Evolutionary conservation across 2,113 vertebrate species (phyloP).

Genomic region (Paedocypris sp.): DNA sequence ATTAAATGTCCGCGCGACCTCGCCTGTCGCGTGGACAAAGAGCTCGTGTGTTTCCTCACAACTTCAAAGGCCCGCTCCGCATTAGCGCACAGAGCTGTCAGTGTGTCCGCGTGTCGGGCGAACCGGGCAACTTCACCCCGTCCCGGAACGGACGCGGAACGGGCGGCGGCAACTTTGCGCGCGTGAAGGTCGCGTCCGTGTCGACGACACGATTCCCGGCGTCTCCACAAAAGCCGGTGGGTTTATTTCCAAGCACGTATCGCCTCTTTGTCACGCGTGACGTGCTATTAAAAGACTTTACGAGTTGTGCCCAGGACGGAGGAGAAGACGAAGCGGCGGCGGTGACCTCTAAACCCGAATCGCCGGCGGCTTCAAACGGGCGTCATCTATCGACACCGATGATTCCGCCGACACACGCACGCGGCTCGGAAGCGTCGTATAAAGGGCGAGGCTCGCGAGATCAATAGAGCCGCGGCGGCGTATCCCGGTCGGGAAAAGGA

Average conservation of each 20-base stretch:
- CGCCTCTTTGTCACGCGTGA: not conserved
- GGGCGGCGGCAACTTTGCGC: not conserved
- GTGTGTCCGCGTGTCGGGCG: not conserved
- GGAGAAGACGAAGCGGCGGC: constrained; percentile 1
- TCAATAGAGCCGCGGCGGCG: constrained; percentile 13
- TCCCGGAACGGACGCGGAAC: not conserved
- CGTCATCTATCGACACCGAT: too few species aligned
- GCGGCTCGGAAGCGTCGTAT: constrained; percentile 21
- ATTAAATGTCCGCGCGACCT: not conserved
- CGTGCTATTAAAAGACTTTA: not conserved
- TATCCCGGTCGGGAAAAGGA: constrained; percentile 2
- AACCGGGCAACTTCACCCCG: not conserved
- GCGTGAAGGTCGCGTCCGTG: not conserved
- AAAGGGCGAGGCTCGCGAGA: constrained; percentile 40
- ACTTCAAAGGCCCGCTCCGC: not conserved
- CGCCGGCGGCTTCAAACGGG: too few species aligned
- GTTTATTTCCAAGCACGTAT: not conserved
- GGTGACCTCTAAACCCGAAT: constrained; percentile 37
- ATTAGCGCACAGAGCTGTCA: not conserved
- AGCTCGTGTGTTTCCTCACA: not conserved
- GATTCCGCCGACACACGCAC: too few species aligned
- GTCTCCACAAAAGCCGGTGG: not conserved
- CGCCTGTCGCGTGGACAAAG: not conserved
- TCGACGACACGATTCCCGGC: not conserved
- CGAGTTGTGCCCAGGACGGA: not conserved